Percentiles rank a stretch among this genome's conserved stretches.
Conservation (phyloP, 2,113 vertebrate species). For the Sinocyclocheilus anophthalmus region DNA sequence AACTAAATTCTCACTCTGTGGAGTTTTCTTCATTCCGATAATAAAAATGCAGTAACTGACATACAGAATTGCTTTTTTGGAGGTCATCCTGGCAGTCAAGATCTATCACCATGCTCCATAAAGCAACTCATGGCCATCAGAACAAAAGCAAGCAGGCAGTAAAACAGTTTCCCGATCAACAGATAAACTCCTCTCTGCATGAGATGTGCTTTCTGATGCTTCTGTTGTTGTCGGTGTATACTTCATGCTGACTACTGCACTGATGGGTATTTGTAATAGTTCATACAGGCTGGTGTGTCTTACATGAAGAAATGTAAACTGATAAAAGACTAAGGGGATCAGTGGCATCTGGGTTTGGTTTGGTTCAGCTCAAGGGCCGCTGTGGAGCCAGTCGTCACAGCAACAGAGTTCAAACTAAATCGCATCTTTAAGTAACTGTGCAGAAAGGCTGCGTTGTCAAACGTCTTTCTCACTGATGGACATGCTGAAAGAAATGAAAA, state of each 20-base stretch:
- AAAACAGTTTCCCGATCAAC: not conserved
- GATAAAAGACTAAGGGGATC: not conserved
- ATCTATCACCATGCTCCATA: not conserved
- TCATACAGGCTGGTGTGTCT: not conserved
- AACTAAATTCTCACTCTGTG: not conserved
- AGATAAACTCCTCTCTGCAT: not conserved
- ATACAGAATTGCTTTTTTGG: not conserved
- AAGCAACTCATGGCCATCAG: not conserved
- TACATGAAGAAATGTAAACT: too few species aligned
- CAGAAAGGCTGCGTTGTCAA: not conserved
- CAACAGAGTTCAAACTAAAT: not conserved
- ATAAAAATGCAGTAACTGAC: conserved; percentile 12
- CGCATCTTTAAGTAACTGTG: not conserved
- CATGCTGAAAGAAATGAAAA: not conserved
- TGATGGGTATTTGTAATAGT: too few species aligned
- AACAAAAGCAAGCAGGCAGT: not conserved
- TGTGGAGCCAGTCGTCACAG: not conserved
- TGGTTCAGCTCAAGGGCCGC: not conserved
- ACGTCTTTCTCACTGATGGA: not conserved
- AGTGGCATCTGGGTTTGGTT: not conserved
- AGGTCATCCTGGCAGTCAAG: conserved; percentile 1
- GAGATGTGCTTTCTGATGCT: not conserved
- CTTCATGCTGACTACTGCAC: not conserved
- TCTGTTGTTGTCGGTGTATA: not conserved
- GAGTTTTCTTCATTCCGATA: not conserved